Percentiles rank a stretch among this genome's conserved stretches.
Evolutionary conservation across 2,888 invertebrate genomes (phyloP).

Genomic region (Buathra laborator): DNA sequence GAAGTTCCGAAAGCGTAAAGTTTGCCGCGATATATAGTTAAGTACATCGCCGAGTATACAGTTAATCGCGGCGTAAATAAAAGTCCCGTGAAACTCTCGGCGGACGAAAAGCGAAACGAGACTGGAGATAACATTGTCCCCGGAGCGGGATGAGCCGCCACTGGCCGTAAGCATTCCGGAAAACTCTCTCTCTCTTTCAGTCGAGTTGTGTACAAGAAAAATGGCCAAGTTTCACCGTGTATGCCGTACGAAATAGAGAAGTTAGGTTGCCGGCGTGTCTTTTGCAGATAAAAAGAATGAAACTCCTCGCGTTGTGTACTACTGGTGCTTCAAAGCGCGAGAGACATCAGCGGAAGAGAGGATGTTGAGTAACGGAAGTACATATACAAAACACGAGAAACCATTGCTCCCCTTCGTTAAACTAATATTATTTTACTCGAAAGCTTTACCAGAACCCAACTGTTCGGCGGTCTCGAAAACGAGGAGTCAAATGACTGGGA

Average conservation of each 20-base stretch:
- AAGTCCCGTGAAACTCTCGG: too few species aligned
- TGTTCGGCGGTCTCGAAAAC: neutral
- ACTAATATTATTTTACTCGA: slow-evolving; percentile 12
- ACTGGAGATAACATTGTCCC: too few species aligned
- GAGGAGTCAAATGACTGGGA: neutral
- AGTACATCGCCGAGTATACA: too few species aligned
- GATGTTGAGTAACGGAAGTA: slow-evolving; percentile 8
- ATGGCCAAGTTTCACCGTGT: neutral
- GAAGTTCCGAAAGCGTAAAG: too few species aligned
- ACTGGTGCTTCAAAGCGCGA: slow-evolving; percentile 42
- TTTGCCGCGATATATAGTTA: neutral
- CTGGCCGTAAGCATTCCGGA: too few species aligned
- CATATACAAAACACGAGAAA: slow-evolving; percentile 2
- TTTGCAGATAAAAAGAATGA: neutral
- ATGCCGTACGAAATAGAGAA: neutral
- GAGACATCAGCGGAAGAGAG: slow-evolving; percentile 24
- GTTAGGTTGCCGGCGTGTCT: neutral
- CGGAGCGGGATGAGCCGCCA: too few species aligned
- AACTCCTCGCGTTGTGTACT: slow-evolving; percentile 17
- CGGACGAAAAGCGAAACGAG: too few species aligned
- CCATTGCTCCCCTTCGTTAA: neutral
- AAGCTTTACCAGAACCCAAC: neutral
- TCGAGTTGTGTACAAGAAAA: neutral
- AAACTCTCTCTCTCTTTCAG: neutral
- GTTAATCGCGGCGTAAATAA: too few species aligned